These are phyloP conservation scores for Ips typographus DNA, from an alignment of 1,140 invertebrate species.

Conservation along the genomic window DNA sequence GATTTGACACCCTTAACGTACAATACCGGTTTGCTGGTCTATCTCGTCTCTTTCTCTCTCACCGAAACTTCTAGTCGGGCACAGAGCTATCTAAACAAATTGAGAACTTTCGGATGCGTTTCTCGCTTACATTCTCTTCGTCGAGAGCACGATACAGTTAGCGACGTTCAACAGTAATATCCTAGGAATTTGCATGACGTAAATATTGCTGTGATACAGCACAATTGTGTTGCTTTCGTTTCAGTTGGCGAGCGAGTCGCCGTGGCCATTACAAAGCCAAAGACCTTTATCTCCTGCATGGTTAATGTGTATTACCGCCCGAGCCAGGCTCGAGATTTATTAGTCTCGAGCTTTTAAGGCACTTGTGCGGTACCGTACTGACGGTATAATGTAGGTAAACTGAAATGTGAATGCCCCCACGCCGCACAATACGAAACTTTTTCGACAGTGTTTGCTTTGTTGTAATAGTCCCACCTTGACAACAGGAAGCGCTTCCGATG, in stretches of 20 bases:
- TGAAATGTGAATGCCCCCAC: too few relatives aligned
- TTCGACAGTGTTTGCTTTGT: too few relatives aligned
- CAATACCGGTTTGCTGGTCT: too few relatives aligned
- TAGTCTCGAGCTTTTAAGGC: constrained; percentile 12
- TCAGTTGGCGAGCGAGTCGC: constrained; percentile 24
- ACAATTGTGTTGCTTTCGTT: constrained; percentile 27
- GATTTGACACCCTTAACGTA: too few relatives aligned
- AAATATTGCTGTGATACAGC: constrained; percentile 26
- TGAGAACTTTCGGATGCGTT: constrained; percentile 4
- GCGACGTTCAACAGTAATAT: constrained; percentile 13
- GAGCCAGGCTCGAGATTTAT: constrained; percentile 24
- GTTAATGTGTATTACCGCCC: constrained; percentile 21
- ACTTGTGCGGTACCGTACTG: background rate
- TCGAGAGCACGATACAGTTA: constrained; percentile 21
- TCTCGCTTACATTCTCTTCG: background rate
- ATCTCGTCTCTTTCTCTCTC: too few relatives aligned
- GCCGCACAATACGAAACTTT: too few relatives aligned
- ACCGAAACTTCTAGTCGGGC: too few relatives aligned
- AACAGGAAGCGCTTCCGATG: constrained; percentile 2
- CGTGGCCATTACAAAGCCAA: constrained; percentile 30
- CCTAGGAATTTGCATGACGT: constrained; percentile 27
- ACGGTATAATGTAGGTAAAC: too few relatives aligned
- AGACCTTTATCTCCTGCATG: constrained; percentile 34
- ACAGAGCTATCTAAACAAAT: background rate
- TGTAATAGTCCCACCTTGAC: background rate